These are phyloP conservation scores for Chrysolina oricalcia DNA, from an alignment of 2,888 invertebrate species.

Conservation along the genomic window DNA sequence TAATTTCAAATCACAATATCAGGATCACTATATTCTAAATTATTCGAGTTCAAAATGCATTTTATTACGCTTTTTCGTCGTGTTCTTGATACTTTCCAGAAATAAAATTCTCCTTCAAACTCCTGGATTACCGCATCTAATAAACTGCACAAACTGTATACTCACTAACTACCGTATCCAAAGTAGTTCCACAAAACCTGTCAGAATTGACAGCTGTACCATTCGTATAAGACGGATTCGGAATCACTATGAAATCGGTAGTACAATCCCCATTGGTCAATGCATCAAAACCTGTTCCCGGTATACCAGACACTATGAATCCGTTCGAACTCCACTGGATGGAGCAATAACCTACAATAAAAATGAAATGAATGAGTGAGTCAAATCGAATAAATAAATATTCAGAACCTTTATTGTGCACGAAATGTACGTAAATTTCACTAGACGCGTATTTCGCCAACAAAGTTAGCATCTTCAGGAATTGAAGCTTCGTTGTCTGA, in stretches of 20 bases:
- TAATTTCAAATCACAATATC: too few relatives aligned
- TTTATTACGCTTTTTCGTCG: too few relatives aligned
- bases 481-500: too few relatives aligned
- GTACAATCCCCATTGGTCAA: constrained; percentile 72
- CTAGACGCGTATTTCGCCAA: too few relatives aligned
- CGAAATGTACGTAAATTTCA: too few relatives aligned
- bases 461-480: too few relatives aligned
- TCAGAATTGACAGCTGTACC: constrained; percentile 74
- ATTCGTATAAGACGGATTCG: constrained; percentile 75
- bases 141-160: constrained; percentile 41
- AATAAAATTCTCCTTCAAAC: too few relatives aligned
- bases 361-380: neutral
- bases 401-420: too few relatives aligned
- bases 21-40: too few relatives aligned
- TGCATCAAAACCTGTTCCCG: constrained; percentile 74
- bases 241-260: constrained; percentile 84
- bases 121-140: neutral
- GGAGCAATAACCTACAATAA: constrained; percentile 76
- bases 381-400: too few relatives aligned
- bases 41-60: too few relatives aligned
- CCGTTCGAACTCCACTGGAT: constrained; percentile 79
- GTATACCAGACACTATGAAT: constrained; percentile 76
- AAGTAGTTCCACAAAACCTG: constrained; percentile 84
- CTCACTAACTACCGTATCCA: constrained; percentile 79
- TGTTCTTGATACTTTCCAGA: too few relatives aligned